phyloP scores from a whole-genome alignment of 2,113 vertebrate species.

The Mesitornis unicolor region DNA sequence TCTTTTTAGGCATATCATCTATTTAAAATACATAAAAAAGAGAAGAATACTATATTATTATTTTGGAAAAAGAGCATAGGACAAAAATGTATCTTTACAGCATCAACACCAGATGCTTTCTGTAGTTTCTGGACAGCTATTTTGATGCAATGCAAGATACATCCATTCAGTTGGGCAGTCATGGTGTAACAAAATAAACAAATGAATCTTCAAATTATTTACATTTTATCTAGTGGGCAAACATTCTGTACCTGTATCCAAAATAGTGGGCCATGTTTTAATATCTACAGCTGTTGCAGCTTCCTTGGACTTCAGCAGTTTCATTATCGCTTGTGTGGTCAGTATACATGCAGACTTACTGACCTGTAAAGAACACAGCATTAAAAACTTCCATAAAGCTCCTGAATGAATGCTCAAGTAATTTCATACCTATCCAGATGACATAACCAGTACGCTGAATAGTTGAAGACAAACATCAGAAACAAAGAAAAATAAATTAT shows the following conservation, averaged over 20 bases:
- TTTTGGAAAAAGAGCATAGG: not conserved
- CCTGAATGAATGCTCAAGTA: not conserved
- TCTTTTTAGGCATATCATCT: slow-evolving; percentile 96
- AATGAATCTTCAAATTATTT: not conserved
- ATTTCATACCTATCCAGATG: not conserved
- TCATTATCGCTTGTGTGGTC: slow-evolving; percentile 93
- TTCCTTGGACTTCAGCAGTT: slow-evolving; percentile 93
- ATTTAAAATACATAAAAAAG: not conserved
- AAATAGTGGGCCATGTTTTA: slow-evolving; percentile 91
- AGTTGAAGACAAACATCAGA: not conserved
- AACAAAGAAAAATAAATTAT: not conserved
- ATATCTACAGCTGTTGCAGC: slow-evolving; percentile 89
- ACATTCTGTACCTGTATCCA: slow-evolving; percentile 85
- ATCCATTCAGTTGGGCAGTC: not conserved
- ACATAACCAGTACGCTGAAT: not conserved
- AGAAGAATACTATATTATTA: not conserved
- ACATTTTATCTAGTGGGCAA: not conserved
- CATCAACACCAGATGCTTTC: not conserved
- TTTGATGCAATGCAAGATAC: not conserved
- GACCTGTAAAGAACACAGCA: slow-evolving; percentile 75
- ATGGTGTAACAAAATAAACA: not conserved
- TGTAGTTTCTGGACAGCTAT: not conserved
- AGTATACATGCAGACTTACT: slow-evolving; percentile 94
- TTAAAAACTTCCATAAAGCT: not conserved
- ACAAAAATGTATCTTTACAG: not conserved